phyloP scores from a whole-genome alignment of 2,113 vertebrate species.

The Colaptes auratus region DNA sequence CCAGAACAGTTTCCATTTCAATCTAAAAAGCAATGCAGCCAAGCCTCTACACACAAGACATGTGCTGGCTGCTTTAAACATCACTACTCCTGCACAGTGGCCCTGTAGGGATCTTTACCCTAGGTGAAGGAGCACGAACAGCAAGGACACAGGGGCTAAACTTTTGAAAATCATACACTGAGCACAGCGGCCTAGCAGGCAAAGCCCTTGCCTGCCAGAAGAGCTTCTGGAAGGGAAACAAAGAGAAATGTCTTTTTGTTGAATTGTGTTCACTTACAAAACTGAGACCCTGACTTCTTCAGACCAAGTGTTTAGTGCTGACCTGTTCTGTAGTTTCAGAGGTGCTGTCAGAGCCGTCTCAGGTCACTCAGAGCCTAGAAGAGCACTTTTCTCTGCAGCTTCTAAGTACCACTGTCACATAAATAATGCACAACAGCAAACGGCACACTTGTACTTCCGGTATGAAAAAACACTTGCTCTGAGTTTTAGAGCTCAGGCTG shows the following conservation, averaged over 20 bases:
- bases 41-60: background rate
- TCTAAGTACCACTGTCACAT: background rate
- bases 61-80: background rate
- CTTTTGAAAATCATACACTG: background rate
- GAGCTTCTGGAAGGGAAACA: background rate
- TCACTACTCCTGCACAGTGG: background rate
- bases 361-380: background rate
- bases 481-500: background rate
- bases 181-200: background rate
- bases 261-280: background rate
- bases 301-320: background rate
- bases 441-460: background rate
- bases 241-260: background rate
- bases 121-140: background rate
- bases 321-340: background rate
- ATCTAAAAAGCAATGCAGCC: background rate
- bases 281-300: background rate
- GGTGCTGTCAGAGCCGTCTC: background rate
- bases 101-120: background rate
- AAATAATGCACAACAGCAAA: background rate
- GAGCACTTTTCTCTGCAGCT: background rate
- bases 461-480: background rate
- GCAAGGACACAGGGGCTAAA: background rate
- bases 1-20: background rate
- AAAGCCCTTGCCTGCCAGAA: background rate